A percentile compares a stretch with the other conserved stretches of the same genome.
Evolutionary conservation across 2,888 invertebrate genomes (phyloP).

Genomic region (Idaea aversata): DNA sequence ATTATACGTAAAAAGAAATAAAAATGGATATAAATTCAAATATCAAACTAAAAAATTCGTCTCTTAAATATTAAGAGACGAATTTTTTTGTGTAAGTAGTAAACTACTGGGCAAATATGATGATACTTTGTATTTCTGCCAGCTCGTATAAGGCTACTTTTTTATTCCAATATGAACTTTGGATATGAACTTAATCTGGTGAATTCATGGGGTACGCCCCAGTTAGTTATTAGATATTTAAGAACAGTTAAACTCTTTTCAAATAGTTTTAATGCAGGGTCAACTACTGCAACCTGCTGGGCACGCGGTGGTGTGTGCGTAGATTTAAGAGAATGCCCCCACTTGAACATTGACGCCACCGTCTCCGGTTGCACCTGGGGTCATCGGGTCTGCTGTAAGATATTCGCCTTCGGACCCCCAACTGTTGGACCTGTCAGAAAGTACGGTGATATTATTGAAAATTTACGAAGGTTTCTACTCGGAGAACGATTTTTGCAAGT

Average conservation of each 20-base stretch:
- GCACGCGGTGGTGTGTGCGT: conserved; percentile 54
- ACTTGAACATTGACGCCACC: conserved; percentile 36
- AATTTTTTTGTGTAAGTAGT: too few species aligned
- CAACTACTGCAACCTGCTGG: conserved; percentile 50
- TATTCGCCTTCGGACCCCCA: conserved; percentile 27
- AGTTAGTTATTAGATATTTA: too few species aligned
- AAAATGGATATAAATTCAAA: too few species aligned
- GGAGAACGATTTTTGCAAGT: conserved; percentile 5
- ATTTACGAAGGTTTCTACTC: conserved; percentile 7
- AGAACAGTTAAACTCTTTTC: neutral
- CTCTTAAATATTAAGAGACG: too few species aligned
- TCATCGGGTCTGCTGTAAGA: conserved; percentile 50
- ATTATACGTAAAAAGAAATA: too few species aligned
- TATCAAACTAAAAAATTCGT: too few species aligned
- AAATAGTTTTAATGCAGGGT: conserved; percentile 32
- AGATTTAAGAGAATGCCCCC: conserved; percentile 38
- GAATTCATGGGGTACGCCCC: too few species aligned
- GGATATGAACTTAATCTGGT: too few species aligned
- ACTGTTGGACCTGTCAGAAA: conserved; percentile 27
- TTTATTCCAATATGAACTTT: too few species aligned
- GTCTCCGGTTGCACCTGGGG: conserved; percentile 46
- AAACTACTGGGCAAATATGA: too few species aligned
- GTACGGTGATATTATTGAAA: conserved; percentile 13
- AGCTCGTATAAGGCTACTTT: too few species aligned
- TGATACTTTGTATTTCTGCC: too few species aligned